Evolutionary conservation across 2,888 invertebrate genomes (phyloP).

Genomic region (Euplexia lucipara): DNA sequence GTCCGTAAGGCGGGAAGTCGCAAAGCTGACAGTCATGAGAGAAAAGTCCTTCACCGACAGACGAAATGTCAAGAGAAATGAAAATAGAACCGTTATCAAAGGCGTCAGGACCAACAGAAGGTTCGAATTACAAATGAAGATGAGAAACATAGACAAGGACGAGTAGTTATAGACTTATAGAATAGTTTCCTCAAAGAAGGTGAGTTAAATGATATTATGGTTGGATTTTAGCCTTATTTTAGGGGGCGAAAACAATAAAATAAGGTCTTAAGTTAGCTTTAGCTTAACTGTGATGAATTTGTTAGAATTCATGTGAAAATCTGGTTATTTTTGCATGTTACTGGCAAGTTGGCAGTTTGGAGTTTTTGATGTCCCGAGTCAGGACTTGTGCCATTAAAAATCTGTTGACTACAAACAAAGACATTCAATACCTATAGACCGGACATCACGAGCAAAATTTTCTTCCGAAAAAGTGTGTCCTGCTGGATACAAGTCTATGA

Average conservation of each 20-base stretch:
- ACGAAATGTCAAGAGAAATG: constrained; percentile 75
- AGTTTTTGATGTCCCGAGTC: not conserved
- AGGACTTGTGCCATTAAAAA: constrained; percentile 8
- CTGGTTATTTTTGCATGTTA: constrained; percentile 38
- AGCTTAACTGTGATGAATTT: constrained; percentile 25
- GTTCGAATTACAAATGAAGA: constrained; percentile 94
- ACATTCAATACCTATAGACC: too few relatives aligned
- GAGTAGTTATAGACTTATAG: constrained; percentile 12
- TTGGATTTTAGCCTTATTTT: constrained; percentile 14
- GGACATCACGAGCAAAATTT: too few relatives aligned
- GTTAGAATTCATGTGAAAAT: constrained; percentile 27
- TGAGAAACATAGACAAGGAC: constrained; percentile 86
- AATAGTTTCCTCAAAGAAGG: not conserved
- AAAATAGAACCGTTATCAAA: constrained; percentile 89
- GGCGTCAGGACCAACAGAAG: constrained; percentile 94
- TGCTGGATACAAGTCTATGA: too few relatives aligned
- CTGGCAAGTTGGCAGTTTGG: not conserved
- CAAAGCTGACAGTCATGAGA: constrained; percentile 80
- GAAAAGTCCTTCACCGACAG: constrained; percentile 82
- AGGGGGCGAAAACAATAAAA: constrained; percentile 18
- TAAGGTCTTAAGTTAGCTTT: constrained; percentile 28
- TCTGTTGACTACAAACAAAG: too few relatives aligned
- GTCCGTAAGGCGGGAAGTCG: constrained; percentile 70
- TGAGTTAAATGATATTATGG: constrained; percentile 7
- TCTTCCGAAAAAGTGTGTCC: too few relatives aligned